Conservation (phyloP, 2,797 vertebrate species). For the Lutjanus argentimaculatus region DNA sequence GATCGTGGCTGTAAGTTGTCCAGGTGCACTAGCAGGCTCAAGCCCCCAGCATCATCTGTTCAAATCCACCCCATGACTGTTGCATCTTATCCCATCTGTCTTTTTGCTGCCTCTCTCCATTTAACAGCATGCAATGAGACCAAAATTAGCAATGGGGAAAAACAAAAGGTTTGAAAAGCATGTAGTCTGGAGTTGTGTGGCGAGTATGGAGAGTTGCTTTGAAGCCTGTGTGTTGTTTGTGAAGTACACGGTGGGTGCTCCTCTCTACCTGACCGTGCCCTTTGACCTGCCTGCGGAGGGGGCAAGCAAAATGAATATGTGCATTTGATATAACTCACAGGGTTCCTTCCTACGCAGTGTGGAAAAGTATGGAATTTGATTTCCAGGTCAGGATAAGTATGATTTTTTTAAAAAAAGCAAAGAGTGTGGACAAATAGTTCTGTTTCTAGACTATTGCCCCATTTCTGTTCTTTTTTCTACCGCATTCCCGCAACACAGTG, state of each 20-base stretch:
- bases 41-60: constrained; percentile 54
- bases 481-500: no score
- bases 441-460: no score
- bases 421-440: no score
- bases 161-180: constrained; percentile 22
- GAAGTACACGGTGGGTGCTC: neutral
- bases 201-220: neutral
- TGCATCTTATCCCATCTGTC: constrained; percentile 51
- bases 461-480: no score
- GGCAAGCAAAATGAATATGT: neutral
- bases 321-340: no score
- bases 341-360: no score
- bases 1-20: constrained; percentile 4
- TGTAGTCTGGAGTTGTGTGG: neutral
- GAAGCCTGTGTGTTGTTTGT: neutral
- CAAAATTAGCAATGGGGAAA: constrained; percentile 13
- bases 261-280: neutral
- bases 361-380: no score
- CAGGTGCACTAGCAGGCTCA: constrained; percentile 39
- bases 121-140: constrained; percentile 20
- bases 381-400: no score
- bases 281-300: neutral
- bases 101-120: constrained; percentile 15
- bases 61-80: constrained; percentile 43
- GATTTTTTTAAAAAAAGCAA: no score